These are phyloP conservation scores for Caretta caretta DNA, from an alignment of 2,113 vertebrate species.

Conservation along the genomic window DNA sequence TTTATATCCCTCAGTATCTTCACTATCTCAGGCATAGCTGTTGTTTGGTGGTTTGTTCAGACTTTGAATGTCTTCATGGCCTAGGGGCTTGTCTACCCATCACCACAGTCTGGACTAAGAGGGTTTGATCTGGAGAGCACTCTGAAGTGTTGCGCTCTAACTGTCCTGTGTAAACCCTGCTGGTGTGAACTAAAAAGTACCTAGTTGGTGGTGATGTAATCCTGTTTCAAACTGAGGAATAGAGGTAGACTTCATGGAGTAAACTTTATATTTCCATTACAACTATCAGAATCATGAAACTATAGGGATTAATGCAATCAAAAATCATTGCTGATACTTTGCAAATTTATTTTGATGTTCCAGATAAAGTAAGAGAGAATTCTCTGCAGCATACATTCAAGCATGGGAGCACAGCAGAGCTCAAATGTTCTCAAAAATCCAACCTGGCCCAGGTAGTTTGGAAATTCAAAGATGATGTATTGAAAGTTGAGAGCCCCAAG, in stretches of 20 bases:
- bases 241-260: not conserved
- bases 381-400: slow-evolving; percentile 85
- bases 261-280: not conserved
- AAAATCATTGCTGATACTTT: slow-evolving; percentile 69
- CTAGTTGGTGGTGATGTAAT: not conserved
- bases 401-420: slow-evolving; percentile 89
- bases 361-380: slow-evolving; percentile 83
- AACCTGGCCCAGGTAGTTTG: slow-evolving; percentile 91
- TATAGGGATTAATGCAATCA: not conserved
- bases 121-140: not conserved
- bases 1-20: not conserved
- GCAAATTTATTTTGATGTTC: slow-evolving; percentile 84
- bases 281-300: slow-evolving; percentile 20
- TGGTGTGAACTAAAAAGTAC: not conserved
- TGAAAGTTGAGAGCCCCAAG: slow-evolving; percentile 86
- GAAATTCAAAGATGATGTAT: slow-evolving; percentile 83
- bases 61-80: slow-evolving; percentile 31
- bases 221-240: not conserved
- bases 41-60: not conserved
- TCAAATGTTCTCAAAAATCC: slow-evolving; percentile 90
- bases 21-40: not conserved
- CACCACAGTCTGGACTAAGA: not conserved
- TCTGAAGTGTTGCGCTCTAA: not conserved
- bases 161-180: not conserved
- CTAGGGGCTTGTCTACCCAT: not conserved